These are phyloP conservation scores for Isichthys henryi DNA, from an alignment of 2,113 vertebrate genomes.

Conservation along the genomic window DNA sequence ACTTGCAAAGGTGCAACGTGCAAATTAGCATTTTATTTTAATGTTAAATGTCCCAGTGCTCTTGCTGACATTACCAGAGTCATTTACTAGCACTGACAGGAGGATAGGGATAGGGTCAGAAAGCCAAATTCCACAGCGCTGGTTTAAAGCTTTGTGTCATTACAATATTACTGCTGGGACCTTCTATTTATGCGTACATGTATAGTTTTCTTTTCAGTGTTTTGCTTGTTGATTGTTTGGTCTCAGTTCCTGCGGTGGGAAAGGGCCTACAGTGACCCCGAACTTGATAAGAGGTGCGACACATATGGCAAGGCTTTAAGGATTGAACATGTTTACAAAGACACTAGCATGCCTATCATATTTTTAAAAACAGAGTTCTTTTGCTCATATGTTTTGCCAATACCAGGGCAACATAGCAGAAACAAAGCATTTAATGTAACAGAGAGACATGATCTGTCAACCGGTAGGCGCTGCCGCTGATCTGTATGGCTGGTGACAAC, in stretches of 20 bases:
- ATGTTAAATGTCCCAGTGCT: not conserved
- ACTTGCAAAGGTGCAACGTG: not conserved
- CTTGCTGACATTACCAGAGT: not conserved
- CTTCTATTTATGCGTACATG: not conserved
- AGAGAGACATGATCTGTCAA: not conserved
- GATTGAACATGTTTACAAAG: not conserved
- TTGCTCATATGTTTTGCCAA: not conserved
- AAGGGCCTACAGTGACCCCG: not conserved
- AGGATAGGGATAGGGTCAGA: not conserved
- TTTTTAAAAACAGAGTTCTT: not conserved
- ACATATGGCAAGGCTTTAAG: not conserved
- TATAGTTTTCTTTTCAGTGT: not conserved
- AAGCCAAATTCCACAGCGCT: not conserved
- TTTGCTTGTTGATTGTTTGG: not conserved
- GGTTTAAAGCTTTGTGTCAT: not conserved
- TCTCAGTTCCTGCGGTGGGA: not conserved
- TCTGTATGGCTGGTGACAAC: not conserved
- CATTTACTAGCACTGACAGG: not conserved
- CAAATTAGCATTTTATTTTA: not conserved
- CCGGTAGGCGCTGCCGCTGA: not conserved
- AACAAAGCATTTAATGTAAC: not conserved
- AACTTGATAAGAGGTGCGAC: not conserved
- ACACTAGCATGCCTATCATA: not conserved
- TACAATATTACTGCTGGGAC: not conserved
- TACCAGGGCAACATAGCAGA: not conserved